Evolutionary conservation across 2,888 invertebrate genomes (phyloP).

Genomic region (Meiosimyza decipiens): DNA sequence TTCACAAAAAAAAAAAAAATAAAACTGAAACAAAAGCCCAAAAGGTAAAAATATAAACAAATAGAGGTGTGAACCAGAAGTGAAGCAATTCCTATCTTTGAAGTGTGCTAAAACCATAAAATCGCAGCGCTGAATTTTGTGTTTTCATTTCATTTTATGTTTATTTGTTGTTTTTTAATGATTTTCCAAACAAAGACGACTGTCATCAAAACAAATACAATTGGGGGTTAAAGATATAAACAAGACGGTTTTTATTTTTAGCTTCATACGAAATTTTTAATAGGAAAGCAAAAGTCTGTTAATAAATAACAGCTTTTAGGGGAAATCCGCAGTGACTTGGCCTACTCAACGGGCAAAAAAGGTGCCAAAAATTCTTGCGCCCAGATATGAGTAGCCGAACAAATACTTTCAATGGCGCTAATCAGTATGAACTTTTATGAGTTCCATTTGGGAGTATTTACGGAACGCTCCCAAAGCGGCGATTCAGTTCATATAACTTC

Average conservation of each 20-base stretch:
- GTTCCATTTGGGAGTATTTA: too few species aligned
- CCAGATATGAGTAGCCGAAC: too few species aligned
- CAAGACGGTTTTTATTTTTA: too few species aligned
- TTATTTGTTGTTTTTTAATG: conserved; percentile 8
- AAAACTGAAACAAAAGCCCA: conserved; percentile 1
- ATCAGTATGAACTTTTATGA: too few species aligned
- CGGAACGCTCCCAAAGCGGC: too few species aligned
- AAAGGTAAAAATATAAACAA: conserved; percentile 9
- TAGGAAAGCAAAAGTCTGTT: too few species aligned
- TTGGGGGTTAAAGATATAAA: too few species aligned
- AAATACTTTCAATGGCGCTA: too few species aligned
- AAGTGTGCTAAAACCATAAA: conserved; percentile 29
- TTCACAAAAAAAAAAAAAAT: not conserved
- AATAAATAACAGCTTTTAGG: not conserved
- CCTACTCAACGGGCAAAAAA: too few species aligned
- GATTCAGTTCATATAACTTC: too few species aligned
- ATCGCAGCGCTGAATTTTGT: conserved; percentile 3
- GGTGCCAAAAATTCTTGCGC: too few species aligned
- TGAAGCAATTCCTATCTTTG: conserved; percentile 18
- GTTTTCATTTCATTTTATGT: conserved; percentile 8
- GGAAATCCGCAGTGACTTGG: not conserved
- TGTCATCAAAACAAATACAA: conserved; percentile 9
- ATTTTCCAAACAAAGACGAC: conserved; percentile 4
- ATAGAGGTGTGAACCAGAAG: conserved; percentile 26
- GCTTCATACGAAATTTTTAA: too few species aligned